Percentiles rank a stretch among this genome's conserved stretches.
Evolutionary conservation across 2,888 invertebrate genomes (phyloP).

Genomic region (Pseudanteris insignis): DNA sequence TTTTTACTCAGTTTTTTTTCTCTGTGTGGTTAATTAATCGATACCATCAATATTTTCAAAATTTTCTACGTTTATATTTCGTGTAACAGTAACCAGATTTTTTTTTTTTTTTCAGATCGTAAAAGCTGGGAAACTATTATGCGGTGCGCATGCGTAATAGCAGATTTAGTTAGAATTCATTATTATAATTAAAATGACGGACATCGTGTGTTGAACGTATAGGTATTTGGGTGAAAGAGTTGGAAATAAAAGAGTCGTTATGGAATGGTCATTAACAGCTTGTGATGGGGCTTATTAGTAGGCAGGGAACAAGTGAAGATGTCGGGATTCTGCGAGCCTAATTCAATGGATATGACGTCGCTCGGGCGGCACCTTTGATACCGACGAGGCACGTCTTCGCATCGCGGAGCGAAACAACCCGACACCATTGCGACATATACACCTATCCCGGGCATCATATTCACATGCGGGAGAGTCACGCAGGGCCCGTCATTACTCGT

Average conservation of each 20-base stretch:
- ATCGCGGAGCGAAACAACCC: constrained; percentile 50
- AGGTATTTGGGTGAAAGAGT: constrained; percentile 6
- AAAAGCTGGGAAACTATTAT: too few species aligned
- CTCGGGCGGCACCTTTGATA: constrained; percentile 61
- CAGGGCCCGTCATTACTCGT: constrained; percentile 39
- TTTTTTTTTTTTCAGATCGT: too few species aligned
- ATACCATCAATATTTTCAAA: too few species aligned
- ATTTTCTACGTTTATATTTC: too few species aligned
- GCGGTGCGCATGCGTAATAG: too few species aligned
- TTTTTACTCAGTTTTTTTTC: too few species aligned
- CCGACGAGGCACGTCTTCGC: constrained; percentile 51
- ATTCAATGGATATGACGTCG: constrained; percentile 56
- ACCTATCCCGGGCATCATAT: constrained; percentile 46
- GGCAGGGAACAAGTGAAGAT: constrained; percentile 60
- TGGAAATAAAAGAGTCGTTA: constrained; percentile 35
- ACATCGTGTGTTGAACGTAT: background rate
- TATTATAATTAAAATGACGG: too few species aligned
- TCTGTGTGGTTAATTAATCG: too few species aligned
- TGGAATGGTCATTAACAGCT: constrained; percentile 59
- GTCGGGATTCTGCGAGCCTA: constrained; percentile 50
- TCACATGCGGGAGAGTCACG: constrained; percentile 38
- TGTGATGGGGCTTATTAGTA: constrained; percentile 61
- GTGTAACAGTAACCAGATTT: too few species aligned
- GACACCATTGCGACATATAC: constrained; percentile 52
- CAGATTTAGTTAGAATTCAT: too few species aligned